A percentile compares a stretch with the other conserved stretches of the same genome.
Conservation (phyloP, 1,140 invertebrate species). For the Calephelis virginiensis region DNA sequence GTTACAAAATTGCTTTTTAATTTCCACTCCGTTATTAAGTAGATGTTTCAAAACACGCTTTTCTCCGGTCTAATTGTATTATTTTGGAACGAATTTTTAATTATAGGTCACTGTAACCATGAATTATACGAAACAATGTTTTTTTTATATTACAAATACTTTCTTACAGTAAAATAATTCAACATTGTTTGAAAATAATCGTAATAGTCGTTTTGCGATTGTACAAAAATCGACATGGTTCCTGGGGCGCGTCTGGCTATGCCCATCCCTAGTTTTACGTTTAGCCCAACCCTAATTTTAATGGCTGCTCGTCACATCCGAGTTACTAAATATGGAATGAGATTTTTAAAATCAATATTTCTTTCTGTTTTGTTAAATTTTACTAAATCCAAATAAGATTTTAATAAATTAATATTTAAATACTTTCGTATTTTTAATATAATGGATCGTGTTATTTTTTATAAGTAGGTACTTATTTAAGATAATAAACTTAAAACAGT, state of each 20-base stretch:
- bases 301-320: constrained; percentile 72
- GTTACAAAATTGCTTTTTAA: constrained; percentile 76
- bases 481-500: no score
- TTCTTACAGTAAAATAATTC: not conserved
- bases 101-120: constrained; percentile 1
- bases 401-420: not conserved
- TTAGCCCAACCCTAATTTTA: constrained; percentile 77
- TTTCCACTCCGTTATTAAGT: constrained; percentile 56
- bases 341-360: constrained; percentile 24
- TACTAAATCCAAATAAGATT: no score
- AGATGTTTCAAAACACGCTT: constrained; percentile 14
- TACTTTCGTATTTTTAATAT: no score
- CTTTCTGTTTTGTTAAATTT: constrained; percentile 10
- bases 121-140: not conserved
- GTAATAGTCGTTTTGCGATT: constrained; percentile 44
- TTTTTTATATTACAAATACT: no score
- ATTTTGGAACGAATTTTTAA: constrained; percentile 11
- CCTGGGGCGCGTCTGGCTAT: constrained; percentile 51
- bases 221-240: constrained; percentile 30
- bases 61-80: constrained; percentile 12
- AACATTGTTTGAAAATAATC: constrained; percentile 31
- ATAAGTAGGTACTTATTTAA: no score
- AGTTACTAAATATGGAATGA: constrained; percentile 55
- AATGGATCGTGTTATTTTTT: no score
- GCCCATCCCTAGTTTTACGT: constrained; percentile 64